A percentile compares a stretch with the other conserved stretches of the same genome.
phyloP scores from a whole-genome alignment of 2,888 invertebrate species.

The Polyommatus iphigenia region DNA sequence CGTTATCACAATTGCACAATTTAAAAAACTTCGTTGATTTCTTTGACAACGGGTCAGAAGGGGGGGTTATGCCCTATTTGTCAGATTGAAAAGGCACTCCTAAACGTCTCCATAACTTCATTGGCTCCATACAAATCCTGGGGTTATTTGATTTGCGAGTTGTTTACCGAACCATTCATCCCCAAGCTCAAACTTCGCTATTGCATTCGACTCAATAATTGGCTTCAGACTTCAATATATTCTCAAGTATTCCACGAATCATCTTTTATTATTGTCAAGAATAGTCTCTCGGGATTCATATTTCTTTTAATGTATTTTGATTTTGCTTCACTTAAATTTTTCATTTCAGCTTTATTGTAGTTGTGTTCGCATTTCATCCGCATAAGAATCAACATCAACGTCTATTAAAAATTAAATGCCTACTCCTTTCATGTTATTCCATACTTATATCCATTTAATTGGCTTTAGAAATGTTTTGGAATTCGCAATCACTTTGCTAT shows the following conservation, averaged over 20 bases:
- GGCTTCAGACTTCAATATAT: slow-evolving; percentile 3
- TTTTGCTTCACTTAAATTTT: background rate
- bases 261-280: background rate
- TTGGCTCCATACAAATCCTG: slow-evolving; percentile 8
- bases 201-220: slow-evolving; percentile 7
- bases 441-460: too few relatives aligned
- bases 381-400: background rate
- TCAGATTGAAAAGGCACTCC: slow-evolving; percentile 2
- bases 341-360: background rate
- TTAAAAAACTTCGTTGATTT: background rate
- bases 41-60: background rate
- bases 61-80: background rate
- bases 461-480: too few relatives aligned
- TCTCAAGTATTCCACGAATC: background rate
- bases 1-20: background rate
- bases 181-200: background rate
- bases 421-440: too few relatives aligned
- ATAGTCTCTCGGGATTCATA: background rate
- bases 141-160: slow-evolving; percentile 12
- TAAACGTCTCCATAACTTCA: slow-evolving; percentile 1
- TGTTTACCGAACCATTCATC: slow-evolving; percentile 14
- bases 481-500: too few relatives aligned
- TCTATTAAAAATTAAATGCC: background rate
- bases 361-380: background rate
- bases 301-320: background rate